These are phyloP conservation scores for Psilopsiagon aymara DNA, from an alignment of 2,113 vertebrate species.

Conservation along the genomic window DNA sequence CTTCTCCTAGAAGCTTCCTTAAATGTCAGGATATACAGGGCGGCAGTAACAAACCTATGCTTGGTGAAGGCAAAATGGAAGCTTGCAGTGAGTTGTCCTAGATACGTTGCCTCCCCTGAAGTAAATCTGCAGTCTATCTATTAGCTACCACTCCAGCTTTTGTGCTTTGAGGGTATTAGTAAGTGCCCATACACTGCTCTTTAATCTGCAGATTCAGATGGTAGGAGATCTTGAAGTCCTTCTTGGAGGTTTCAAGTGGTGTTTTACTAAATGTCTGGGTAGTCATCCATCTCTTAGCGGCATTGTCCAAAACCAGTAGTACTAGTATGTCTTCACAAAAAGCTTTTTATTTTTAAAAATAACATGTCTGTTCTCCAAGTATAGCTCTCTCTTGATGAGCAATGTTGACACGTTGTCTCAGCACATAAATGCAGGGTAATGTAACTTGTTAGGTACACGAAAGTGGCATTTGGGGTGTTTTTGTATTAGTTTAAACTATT, in stretches of 20 bases:
- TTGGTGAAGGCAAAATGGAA: background rate
- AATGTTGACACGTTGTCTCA: background rate
- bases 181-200: background rate
- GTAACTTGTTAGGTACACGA: background rate
- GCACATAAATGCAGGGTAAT: background rate
- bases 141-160: background rate
- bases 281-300: background rate
- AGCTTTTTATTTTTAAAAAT: too few species aligned
- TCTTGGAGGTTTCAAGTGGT: background rate
- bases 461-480: background rate
- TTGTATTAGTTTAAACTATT: background rate
- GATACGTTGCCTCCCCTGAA: background rate
- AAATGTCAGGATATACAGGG: background rate
- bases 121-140: background rate
- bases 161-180: background rate
- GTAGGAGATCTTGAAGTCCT: background rate
- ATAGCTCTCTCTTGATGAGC: background rate
- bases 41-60: background rate
- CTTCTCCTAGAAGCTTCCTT: background rate
- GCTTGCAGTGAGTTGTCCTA: background rate
- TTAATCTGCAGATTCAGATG: background rate
- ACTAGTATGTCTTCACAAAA: accelerated
- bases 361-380: accelerated
- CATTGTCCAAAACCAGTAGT: background rate
- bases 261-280: background rate